Conservation (phyloP, 2,888 invertebrate species). For the Theretra japonica region DNA sequence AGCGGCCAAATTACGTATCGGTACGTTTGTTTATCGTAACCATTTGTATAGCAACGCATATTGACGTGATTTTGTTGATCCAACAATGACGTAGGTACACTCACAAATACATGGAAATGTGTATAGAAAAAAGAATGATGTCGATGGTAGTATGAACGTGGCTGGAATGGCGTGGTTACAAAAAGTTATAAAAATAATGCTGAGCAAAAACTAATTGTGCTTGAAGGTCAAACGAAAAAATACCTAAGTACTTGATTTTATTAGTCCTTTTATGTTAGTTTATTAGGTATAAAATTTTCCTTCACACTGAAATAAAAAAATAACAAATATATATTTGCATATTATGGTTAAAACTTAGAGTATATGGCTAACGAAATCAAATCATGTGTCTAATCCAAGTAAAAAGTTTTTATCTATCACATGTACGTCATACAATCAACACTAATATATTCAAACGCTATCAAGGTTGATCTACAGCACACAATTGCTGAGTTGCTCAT, state of each 20-base stretch:
- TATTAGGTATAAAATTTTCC: too few relatives aligned
- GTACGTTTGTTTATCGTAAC: conserved; percentile 13
- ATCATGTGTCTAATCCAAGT: too few relatives aligned
- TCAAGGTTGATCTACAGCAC: conserved; percentile 17
- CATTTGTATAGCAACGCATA: not conserved
- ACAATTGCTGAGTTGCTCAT: conserved; percentile 9
- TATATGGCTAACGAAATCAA: too few relatives aligned
- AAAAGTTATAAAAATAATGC: not conserved
- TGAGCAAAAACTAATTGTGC: not conserved
- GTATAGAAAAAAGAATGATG: too few relatives aligned
- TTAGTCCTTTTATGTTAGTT: too few relatives aligned
- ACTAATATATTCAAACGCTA: conserved; percentile 12
- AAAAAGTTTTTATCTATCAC: not conserved
- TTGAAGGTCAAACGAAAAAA: too few relatives aligned
- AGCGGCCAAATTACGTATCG: conserved; percentile 5
- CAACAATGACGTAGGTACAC: not conserved
- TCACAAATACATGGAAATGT: not conserved
- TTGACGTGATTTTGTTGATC: not conserved
- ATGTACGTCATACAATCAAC: not conserved
- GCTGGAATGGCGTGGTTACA: not conserved
- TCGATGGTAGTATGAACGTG: too few relatives aligned
- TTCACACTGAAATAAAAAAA: too few relatives aligned
- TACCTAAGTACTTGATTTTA: too few relatives aligned
- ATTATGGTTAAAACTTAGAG: too few relatives aligned
- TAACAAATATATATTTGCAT: too few relatives aligned